Evolutionary conservation across 2,888 invertebrate species (phyloP).

Genomic region (Panopea generosa): DNA sequence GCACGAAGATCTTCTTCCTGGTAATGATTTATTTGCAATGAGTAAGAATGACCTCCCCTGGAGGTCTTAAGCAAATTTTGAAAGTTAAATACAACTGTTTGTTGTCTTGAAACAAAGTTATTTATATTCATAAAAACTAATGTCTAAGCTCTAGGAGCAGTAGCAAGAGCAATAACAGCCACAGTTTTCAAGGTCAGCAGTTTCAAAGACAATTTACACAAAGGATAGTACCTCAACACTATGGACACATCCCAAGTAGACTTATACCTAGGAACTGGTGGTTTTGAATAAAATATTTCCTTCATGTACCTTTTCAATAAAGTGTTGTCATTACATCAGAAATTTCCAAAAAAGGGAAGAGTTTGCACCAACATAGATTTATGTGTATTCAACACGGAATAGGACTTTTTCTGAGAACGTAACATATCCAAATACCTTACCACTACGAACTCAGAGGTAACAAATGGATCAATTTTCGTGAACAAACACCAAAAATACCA

Average conservation of each 20-base stretch:
- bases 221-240: not conserved
- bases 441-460: too few species aligned
- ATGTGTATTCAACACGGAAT: too few species aligned
- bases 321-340: conserved; percentile 9
- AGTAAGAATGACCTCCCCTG: not conserved
- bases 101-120: not conserved
- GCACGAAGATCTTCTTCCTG: not conserved
- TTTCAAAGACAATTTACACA: not conserved
- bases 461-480: too few species aligned
- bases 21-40: not conserved
- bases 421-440: conserved; percentile 21
- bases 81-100: not conserved
- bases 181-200: too few species aligned
- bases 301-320: too few species aligned
- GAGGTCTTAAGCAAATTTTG: not conserved
- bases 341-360: conserved; percentile 27
- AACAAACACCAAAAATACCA: too few species aligned
- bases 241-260: not conserved
- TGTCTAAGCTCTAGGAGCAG: not conserved
- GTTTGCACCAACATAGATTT: too few species aligned
- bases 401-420: conserved; percentile 12
- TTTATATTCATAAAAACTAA: not conserved
- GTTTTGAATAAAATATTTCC: not conserved
- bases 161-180: not conserved
- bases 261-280: not conserved